Percentiles rank a stretch among this genome's conserved stretches.
Evolutionary conservation across 2,797 vertebrate genomes (phyloP).

Genomic region (Mycteria americana): DNA sequence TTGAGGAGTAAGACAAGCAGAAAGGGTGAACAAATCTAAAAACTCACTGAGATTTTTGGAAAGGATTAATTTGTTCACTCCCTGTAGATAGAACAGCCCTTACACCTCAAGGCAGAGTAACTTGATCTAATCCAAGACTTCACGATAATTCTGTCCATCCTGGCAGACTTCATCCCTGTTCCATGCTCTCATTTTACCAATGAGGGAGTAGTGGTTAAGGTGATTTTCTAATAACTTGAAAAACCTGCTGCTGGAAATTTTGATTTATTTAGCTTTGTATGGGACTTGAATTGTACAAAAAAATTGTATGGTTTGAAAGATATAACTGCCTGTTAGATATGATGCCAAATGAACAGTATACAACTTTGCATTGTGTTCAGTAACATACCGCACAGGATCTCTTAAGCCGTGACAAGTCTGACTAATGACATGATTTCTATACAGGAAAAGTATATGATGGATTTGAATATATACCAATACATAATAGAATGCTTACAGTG

Average conservation of each 20-base stretch:
- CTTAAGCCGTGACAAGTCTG: background rate
- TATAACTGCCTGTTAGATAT: background rate
- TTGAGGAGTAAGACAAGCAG: background rate
- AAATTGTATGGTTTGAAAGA: background rate
- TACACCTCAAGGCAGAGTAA: background rate
- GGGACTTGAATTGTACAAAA: background rate
- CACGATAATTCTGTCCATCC: background rate
- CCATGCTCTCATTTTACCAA: background rate
- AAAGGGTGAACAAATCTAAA: background rate
- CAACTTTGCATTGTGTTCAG: background rate
- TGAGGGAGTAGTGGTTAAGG: background rate
- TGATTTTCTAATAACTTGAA: background rate
- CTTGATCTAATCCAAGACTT: background rate
- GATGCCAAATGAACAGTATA: background rate
- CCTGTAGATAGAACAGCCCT: background rate
- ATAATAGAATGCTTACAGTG: background rate
- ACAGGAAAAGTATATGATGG: background rate
- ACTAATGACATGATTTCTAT: background rate
- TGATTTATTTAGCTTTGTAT: background rate
- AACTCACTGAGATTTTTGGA: background rate
- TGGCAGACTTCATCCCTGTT: background rate
- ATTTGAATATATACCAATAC: background rate
- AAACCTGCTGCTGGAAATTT: background rate
- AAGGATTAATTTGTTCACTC: background rate
- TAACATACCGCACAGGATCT: background rate